Conservation (phyloP, 2,113 vertebrate genomes). For the Ursus arctos region DNA sequence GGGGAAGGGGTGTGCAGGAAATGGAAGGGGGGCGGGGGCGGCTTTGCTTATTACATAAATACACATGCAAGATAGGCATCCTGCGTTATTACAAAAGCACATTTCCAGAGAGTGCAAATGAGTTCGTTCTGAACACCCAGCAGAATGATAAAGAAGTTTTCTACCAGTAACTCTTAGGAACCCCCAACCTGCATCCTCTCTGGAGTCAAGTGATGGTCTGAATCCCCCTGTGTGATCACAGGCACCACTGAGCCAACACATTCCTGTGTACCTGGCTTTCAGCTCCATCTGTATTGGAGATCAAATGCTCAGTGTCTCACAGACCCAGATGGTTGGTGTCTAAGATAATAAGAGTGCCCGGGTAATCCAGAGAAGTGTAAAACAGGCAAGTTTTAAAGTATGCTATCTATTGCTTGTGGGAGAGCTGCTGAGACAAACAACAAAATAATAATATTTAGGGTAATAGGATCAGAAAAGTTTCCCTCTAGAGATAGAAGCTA, state of each 20-base stretch:
- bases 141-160: background rate
- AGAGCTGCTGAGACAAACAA: background rate
- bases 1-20: background rate
- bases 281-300: accelerated
- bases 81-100: background rate
- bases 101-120: background rate
- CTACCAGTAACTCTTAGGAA: background rate
- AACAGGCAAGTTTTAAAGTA: background rate
- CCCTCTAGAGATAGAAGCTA: background rate
- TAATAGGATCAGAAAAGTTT: background rate
- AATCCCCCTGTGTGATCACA: background rate
- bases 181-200: background rate
- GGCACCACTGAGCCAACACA: background rate
- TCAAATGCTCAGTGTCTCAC: background rate
- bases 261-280: background rate
- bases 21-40: accelerated
- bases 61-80: background rate
- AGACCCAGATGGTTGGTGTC: background rate
- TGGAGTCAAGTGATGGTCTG: accelerated
- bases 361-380: background rate
- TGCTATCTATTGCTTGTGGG: background rate
- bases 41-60: background rate
- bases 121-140: background rate
- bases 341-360: background rate
- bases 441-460: background rate